Evolutionary conservation across 2,113 vertebrate genomes (phyloP).

Genomic region (Cavia porcellus): DNA sequence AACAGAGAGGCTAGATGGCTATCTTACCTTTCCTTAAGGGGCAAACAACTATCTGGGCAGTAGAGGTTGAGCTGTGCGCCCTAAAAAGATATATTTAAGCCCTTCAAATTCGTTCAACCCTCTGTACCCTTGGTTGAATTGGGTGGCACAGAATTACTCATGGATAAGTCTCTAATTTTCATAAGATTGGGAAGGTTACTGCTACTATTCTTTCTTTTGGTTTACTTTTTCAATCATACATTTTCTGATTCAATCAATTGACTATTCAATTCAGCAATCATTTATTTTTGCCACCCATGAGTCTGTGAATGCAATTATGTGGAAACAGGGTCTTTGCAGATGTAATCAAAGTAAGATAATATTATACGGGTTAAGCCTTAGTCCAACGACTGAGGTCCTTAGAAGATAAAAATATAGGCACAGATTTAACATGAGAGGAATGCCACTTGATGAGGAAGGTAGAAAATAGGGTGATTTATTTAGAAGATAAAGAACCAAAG

Average conservation of each 20-base stretch:
- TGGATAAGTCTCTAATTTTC: background rate
- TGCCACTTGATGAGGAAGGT: background rate
- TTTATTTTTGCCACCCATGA: background rate
- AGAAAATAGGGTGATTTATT: background rate
- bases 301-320: too few relatives aligned
- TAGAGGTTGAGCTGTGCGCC: background rate
- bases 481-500: background rate
- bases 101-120: background rate
- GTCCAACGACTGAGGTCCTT: background rate
- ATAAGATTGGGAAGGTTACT: background rate
- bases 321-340: background rate
- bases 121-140: background rate
- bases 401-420: background rate
- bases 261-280: background rate
- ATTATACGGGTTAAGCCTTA: background rate
- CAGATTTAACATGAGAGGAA: background rate
- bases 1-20: background rate
- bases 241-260: background rate
- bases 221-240: background rate
- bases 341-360: background rate
- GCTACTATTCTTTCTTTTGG: background rate
- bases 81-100: background rate
- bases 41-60: background rate
- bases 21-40: background rate
- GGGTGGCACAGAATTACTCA: background rate